These are phyloP conservation scores for Chaetodon trifasciatus DNA, from an alignment of 2,797 vertebrate species.

Conservation along the genomic window DNA sequence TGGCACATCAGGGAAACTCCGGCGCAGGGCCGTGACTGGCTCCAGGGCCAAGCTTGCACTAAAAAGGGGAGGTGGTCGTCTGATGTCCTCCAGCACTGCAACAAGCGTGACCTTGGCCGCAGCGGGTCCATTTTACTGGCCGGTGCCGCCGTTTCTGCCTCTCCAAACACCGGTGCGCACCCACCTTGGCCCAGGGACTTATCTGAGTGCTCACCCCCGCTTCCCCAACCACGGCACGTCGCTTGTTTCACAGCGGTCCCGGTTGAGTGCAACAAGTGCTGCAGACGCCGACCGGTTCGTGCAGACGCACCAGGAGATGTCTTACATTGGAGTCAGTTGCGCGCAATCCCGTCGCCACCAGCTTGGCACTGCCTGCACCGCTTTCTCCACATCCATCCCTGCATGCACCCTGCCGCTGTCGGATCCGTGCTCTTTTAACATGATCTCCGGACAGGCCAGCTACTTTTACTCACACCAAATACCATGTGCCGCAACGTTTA, in stretches of 20 bases:
- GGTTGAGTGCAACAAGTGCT: conserved; percentile 51
- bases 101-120: conserved; percentile 77
- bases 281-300: conserved; percentile 71
- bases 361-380: conserved; percentile 72
- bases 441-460: conserved; percentile 84
- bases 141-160: conserved; percentile 79
- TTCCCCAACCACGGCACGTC: conserved; percentile 75
- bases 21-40: conserved; percentile 75
- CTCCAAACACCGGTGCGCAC: conserved; percentile 74
- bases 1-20: conserved; percentile 85
- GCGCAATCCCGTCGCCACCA: conserved; percentile 77
- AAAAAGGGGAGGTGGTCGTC: conserved; percentile 72
- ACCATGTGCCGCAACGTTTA: conserved; percentile 68
- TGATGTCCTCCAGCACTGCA: conserved; percentile 68
- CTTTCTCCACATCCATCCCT: conserved; percentile 79
- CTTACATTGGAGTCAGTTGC: conserved; percentile 79
- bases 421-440: conserved; percentile 79
- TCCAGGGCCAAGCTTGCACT: conserved; percentile 78
- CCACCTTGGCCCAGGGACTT: conserved; percentile 65
- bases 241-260: conserved; percentile 74
- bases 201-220: conserved; percentile 64
- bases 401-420: conserved; percentile 74
- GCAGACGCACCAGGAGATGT: conserved; percentile 74
- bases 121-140: conserved; percentile 86
- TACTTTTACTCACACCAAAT: conserved; percentile 84